Percentiles rank a stretch among this genome's conserved stretches.
Evolutionary conservation across 2,113 vertebrate species (phyloP).

Genomic region (Muscicapa adusta): DNA sequence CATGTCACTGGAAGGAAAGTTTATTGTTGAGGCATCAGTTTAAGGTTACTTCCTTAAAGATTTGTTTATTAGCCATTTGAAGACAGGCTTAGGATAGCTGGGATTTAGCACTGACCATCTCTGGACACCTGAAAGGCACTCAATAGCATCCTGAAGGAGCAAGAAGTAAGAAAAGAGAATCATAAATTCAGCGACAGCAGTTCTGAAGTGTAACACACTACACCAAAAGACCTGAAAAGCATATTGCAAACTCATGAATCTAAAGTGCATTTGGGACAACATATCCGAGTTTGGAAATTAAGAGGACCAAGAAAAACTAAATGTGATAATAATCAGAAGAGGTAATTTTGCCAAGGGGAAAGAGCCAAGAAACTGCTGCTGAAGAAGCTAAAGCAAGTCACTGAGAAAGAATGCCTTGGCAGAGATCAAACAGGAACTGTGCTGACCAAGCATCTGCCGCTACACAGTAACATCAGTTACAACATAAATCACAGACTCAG

Average conservation of each 20-base stretch:
- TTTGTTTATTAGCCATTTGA: background rate
- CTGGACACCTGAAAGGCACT: background rate
- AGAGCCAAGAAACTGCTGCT: background rate
- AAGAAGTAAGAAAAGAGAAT: background rate
- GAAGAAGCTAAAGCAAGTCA: background rate
- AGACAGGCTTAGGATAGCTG: background rate
- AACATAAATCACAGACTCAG: background rate
- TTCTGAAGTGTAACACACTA: background rate
- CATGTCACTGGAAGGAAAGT: background rate
- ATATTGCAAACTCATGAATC: background rate
- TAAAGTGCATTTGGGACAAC: background rate
- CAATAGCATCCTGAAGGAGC: background rate
- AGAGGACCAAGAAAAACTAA: background rate
- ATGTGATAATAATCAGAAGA: background rate
- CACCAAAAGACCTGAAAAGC: background rate
- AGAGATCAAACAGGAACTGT: background rate
- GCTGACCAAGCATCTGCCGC: background rate
- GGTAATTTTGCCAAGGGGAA: background rate
- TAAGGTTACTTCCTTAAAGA: background rate
- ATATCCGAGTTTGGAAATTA: background rate
- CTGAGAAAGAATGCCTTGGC: background rate
- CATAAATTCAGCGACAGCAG: background rate
- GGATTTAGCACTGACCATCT: background rate
- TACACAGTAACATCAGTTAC: background rate
- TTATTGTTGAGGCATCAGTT: background rate